Evolutionary conservation across 2,888 invertebrate genomes (phyloP), one percentile per base, ranked within the genome.

Genomic region (Cephonodes hylas): DNA sequence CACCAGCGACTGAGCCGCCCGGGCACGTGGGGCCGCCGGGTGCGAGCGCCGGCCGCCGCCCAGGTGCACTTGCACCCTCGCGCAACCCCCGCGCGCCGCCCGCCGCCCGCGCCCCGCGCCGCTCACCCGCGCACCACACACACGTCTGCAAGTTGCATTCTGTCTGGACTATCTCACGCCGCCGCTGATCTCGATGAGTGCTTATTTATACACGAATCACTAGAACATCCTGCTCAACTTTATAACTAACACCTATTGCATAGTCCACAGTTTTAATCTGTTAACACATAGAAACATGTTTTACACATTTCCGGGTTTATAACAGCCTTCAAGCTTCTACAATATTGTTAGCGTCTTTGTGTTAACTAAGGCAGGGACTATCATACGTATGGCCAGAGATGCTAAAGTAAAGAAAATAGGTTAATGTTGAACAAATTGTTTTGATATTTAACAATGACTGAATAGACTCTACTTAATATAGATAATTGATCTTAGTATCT

Each of bases 21-120:
- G 64, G 75, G 89, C 89, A 87, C 89, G 88, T 86, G 89, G 82
- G 74, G 76, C 75, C 67, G 72, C 73, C 76, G 75, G 70, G 67
- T 70, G 83, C 79, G 78, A 78, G 80, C 78, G 82, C 81, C 85
- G 84, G 79, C 84, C 86, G 85, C 88, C 88, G 87, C 88, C 89
- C 89, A 88, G 87, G 87, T 88, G 89, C 89, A 89, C 84, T 78
- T 79, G 82, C 85, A 77, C 83, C 79, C 78, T 76, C 79, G 77
- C 77, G 69, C 75, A 67, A 71, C 60, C 66, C 67, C 63, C 64
- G 53, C 62, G 60, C 66, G 62, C 62, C 58, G 64, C 63, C 66
- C 23, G 38, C 61, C 64, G 22, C 67, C 34, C 71, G 64, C 69
- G 69, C 64, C 68, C 67, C 58, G 59, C 62, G 59, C 63, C 64